phyloP scores from a whole-genome alignment of 2,888 invertebrate species.

The Eristalinus aeneus region DNA sequence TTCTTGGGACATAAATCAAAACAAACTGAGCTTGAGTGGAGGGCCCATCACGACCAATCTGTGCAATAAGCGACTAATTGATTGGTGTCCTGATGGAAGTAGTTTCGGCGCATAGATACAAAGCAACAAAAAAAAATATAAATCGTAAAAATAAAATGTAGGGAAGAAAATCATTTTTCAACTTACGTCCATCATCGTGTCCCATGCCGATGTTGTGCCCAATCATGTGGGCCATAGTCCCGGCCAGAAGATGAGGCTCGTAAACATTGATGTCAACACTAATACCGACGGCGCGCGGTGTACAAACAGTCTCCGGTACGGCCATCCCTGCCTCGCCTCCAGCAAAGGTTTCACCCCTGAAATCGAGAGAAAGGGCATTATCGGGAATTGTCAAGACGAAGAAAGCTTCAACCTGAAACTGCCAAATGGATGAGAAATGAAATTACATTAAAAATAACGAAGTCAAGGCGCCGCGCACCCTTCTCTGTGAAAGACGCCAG shows the following conservation, averaged over 20 bases:
- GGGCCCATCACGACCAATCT: constrained; percentile 34
- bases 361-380: constrained; percentile 36
- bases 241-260: constrained; percentile 96
- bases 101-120: background rate
- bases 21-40: constrained; percentile 4
- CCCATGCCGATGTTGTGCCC: constrained; percentile 98
- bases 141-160: background rate
- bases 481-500: background rate
- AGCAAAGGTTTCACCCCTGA: constrained; percentile 90
- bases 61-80: constrained; percentile 60
- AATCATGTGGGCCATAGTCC: constrained; percentile 98
- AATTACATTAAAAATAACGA: constrained; percentile 5
- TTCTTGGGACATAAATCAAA: constrained; percentile 50
- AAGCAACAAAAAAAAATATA: background rate
- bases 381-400: constrained; percentile 7
- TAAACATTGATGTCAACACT: constrained; percentile 96
- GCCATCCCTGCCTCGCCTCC: constrained; percentile 97
- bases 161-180: constrained; percentile 36
- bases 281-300: constrained; percentile 94
- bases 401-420: background rate
- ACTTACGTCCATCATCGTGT: constrained; percentile 94
- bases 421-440: constrained; percentile 14
- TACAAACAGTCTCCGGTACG: constrained; percentile 96
- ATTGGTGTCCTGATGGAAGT: constrained; percentile 45
- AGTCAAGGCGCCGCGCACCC: background rate